phyloP scores from a whole-genome alignment of 2,797 vertebrate genomes.

The Pangasius macronema region DNA sequence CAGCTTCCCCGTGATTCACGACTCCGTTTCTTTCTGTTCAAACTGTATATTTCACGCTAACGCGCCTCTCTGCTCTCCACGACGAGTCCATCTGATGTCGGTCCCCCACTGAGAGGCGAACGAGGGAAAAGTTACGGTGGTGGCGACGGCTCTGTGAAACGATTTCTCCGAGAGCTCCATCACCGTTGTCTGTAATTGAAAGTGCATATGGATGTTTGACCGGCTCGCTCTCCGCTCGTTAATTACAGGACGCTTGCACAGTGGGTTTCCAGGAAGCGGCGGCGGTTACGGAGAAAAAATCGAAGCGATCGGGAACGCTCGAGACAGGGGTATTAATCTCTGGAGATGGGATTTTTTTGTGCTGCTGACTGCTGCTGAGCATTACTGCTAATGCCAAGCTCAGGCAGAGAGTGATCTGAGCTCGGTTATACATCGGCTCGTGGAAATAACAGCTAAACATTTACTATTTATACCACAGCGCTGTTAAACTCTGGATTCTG shows the following conservation, averaged over 20 bases:
- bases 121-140: slow-evolving; percentile 18
- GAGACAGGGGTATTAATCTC: background rate
- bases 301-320: background rate
- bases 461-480: background rate
- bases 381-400: background rate
- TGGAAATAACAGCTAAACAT: background rate
- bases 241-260: slow-evolving; percentile 64
- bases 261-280: slow-evolving; percentile 60
- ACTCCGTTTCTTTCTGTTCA: background rate
- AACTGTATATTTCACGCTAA: background rate
- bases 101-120: slow-evolving; percentile 3
- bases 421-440: background rate
- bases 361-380: background rate
- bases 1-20: slow-evolving; percentile 6
- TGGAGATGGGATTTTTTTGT: background rate
- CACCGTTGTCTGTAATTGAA: slow-evolving; percentile 65
- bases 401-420: too few relatives aligned
- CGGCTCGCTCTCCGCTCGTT: slow-evolving; percentile 65
- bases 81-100: background rate
- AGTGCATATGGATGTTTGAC: slow-evolving; percentile 57
- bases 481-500: background rate
- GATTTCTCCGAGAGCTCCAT: slow-evolving; percentile 57
- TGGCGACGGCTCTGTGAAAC: background rate
- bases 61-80: background rate
- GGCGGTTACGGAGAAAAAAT: slow-evolving; percentile 60